Base-by-base conservation (phyloP, 2,797 vertebrate genomes). In the Petrocephalus schoutedeni region DNA sequence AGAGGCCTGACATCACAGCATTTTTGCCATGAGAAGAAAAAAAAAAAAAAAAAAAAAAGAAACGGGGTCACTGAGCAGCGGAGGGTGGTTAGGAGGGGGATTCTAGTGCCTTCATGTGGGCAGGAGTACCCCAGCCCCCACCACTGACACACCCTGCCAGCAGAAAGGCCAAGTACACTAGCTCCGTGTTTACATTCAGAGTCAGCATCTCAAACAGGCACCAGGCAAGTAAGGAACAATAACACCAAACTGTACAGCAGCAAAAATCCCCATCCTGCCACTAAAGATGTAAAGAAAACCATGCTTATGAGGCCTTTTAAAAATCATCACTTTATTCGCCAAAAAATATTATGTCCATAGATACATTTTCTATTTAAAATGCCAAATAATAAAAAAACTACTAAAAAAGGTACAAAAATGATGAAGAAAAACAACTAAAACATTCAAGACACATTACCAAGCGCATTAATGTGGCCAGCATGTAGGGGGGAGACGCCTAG, bases 161-260 rank as follows among this genome's bases (percentile, higher is more conserved):
- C 21, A 49, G 51, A 71, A 49, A 89, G 8, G 57, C 86, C 59
- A 32, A 9, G 28, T 80, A 87, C 92, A 91, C 92, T 95, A 95
- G 95, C 95, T 94, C 89, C 91, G 89, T 93, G 93, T 89, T 89
- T 77, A 91, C 90, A 93, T 92, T 61, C 67, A 89, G 64, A 80
- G 85, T 87, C 1, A 86, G 87, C 86, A 90, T 89, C 87, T 86
- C 89, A 88, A 86, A 88, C n/a, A 49, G 58, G 28, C 54, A 85
- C 83, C 36, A 56, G 19, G 36, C 58, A 8, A 14, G 6, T 36
- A 67, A 57, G 16, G 89, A 21, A 88, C 87, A 89, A 84, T 51
- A 56, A 71, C 84, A 87, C 3, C 71, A 90, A 64, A 21, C 61
- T 21, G 88, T 49, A 54, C 23, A 56, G 23, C 49, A n/a, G 10